These are phyloP conservation scores for Crossaster papposus DNA, from an alignment of 53 echinoderm and acorn worm genomes.

Conservation along the genomic window DNA sequence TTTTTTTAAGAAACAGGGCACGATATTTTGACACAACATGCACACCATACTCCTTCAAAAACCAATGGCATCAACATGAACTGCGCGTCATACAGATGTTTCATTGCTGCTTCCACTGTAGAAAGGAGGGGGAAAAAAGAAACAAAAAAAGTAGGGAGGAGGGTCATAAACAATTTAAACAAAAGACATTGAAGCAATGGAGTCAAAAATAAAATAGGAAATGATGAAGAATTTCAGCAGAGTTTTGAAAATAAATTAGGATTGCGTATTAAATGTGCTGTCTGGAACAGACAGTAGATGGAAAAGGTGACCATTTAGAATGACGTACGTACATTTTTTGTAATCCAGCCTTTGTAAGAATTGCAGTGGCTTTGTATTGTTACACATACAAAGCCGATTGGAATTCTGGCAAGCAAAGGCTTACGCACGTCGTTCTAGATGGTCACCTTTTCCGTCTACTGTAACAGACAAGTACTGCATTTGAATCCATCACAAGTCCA, in stretches of 20 bases:
- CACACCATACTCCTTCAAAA: slow-evolving; percentile 52
- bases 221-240: neutral
- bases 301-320: too few relatives aligned
- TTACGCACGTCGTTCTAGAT: too few relatives aligned
- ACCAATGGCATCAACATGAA: slow-evolving; percentile 22
- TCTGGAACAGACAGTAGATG: too few relatives aligned
- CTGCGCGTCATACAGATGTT: slow-evolving; percentile 85
- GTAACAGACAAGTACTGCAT: too few relatives aligned
- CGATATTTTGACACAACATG: slow-evolving; percentile 56
- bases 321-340: too few relatives aligned
- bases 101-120: slow-evolving; percentile 85
- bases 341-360: too few relatives aligned
- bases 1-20: slow-evolving; percentile 30
- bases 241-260: slow-evolving; percentile 26
- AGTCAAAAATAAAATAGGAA: neutral
- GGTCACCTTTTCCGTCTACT: too few relatives aligned
- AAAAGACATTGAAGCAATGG: slow-evolving; percentile 26
- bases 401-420: too few relatives aligned
- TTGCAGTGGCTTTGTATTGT: too few relatives aligned
- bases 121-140: slow-evolving; percentile 21
- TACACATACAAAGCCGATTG: too few relatives aligned
- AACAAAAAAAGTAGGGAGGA: slow-evolving; percentile 15
- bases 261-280: too few relatives aligned
- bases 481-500: too few relatives aligned
- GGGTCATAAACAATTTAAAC: slow-evolving; percentile 21